Conservation (phyloP, 2,797 vertebrate species). For the Danio choprae region DNA sequence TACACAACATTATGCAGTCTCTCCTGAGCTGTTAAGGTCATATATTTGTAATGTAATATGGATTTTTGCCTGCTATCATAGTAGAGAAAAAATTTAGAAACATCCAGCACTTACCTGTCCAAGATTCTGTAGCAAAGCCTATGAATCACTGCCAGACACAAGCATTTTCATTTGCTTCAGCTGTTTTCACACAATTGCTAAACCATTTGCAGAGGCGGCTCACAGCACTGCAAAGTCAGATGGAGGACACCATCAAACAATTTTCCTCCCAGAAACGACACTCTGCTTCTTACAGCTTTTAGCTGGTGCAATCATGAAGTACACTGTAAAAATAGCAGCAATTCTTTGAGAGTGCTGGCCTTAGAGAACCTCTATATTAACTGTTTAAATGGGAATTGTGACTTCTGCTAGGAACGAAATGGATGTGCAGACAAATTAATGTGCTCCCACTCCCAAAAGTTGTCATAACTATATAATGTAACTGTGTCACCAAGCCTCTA, state of each 20-base stretch:
- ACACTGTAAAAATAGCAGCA: conserved; percentile 48
- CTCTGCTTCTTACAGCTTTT: conserved; percentile 51
- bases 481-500: conserved; percentile 20
- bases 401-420: conserved; percentile 25
- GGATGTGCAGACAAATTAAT: neutral
- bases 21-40: conserved; percentile 19
- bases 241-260: conserved; percentile 60
- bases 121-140: conserved; percentile 31
- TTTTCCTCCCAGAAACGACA: conserved; percentile 51
- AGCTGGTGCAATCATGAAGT: conserved; percentile 50
- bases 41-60: conserved; percentile 28
- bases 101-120: conserved; percentile 26
- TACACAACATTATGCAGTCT: conserved; percentile 7
- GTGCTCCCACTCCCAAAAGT: conserved; percentile 43
- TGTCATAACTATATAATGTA: conserved; percentile 42
- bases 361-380: conserved; percentile 58
- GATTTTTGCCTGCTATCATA: conserved; percentile 32
- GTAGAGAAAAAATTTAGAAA: neutral
- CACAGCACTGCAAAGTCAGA: conserved; percentile 63
- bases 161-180: conserved; percentile 51
- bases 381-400: conserved; percentile 54
- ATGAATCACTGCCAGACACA: conserved; percentile 34
- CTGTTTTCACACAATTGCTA: conserved; percentile 49
- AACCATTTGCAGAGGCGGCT: conserved; percentile 47
- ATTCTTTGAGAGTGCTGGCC: conserved; percentile 44